Base-by-base conservation (phyloP, 2,888 invertebrate species). In the Netelia fuscicornis region DNA sequence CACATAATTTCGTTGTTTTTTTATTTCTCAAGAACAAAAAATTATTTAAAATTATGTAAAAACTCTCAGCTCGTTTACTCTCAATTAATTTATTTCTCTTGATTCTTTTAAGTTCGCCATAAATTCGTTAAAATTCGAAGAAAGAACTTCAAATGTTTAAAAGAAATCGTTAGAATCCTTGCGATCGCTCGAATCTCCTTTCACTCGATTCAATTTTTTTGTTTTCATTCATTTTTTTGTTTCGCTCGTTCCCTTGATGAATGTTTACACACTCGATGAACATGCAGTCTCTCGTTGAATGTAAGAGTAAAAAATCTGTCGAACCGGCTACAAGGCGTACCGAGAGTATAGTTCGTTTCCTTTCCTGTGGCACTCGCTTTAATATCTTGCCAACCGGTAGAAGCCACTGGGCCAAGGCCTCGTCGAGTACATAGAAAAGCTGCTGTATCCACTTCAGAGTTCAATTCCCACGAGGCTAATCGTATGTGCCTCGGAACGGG, bases 351-450 rank as follows among this genome's bases (percentile, higher is more conserved):
- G 20, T 8, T 44, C 44, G 77, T 85, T 84, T 75, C 68, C 62
- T 75, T 83, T 67, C 84, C 86, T 87, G 17, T 10, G 48, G 20
- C 71, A 65, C 62, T 74, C 64, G 42, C 54, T n/a, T 23, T 68
- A 58, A 52, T 79, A 67, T 80, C 77, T 58, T 65, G 68, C 48
- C 54, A 62, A 48, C 76, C 65, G 85, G 70, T 85, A 85, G 87
- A 87, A 88, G 20, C 17, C 90, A 90, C 80, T 88, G 82, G 87
- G 91, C 87, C 91, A 90, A 91, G 90, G 91, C 88, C 86, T 89
- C 82, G 62, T 71, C 52, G 64, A 44, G 56, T 71, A 48, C 54
- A 44, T 58, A 25, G 11, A 48, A 52, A 75, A 30, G 79, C 79
- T 48, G n/a, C 68, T 44, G 42, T 58, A 48, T 60, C 42, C 58